Percentiles rank a stretch among this genome's conserved stretches.
phyloP scores from a whole-genome alignment of 2,113 vertebrate species.

The Cygnus buccinator region DNA sequence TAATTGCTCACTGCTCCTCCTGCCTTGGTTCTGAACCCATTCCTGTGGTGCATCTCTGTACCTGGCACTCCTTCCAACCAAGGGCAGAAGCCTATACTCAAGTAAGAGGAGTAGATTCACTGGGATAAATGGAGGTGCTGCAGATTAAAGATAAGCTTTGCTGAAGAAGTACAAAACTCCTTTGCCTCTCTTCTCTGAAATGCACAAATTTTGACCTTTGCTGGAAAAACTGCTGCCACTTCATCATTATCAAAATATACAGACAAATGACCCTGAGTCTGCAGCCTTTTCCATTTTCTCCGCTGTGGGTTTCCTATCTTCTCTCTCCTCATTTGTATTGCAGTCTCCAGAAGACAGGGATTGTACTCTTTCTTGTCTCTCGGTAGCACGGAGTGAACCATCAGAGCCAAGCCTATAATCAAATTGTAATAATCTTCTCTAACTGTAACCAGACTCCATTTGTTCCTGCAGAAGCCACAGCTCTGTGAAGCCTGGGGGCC shows the following conservation, averaged over 20 bases:
- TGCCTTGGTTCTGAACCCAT: background rate
- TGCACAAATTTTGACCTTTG: background rate
- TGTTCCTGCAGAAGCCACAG: slow-evolving; percentile 17
- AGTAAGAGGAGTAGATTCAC: background rate
- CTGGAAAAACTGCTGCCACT: background rate
- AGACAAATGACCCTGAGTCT: background rate
- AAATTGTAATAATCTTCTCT: background rate
- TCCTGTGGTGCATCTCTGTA: background rate
- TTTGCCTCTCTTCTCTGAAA: background rate
- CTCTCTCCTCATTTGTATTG: background rate
- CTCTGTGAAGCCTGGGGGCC: background rate
- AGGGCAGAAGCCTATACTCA: background rate
- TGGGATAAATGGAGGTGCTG: background rate
- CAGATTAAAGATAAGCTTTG: background rate
- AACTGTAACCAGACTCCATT: background rate
- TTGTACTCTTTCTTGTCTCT: background rate
- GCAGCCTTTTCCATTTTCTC: background rate
- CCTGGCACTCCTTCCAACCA: background rate
- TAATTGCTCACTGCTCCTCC: background rate
- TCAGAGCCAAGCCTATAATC: slow-evolving; percentile 25
- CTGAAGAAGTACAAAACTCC: background rate
- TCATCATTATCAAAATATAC: background rate
- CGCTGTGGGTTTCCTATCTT: background rate
- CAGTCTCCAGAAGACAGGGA: background rate
- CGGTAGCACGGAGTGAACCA: background rate